Evolutionary conservation across 2,797 vertebrate genomes (phyloP).

Genomic region (Clangula hyemalis): DNA sequence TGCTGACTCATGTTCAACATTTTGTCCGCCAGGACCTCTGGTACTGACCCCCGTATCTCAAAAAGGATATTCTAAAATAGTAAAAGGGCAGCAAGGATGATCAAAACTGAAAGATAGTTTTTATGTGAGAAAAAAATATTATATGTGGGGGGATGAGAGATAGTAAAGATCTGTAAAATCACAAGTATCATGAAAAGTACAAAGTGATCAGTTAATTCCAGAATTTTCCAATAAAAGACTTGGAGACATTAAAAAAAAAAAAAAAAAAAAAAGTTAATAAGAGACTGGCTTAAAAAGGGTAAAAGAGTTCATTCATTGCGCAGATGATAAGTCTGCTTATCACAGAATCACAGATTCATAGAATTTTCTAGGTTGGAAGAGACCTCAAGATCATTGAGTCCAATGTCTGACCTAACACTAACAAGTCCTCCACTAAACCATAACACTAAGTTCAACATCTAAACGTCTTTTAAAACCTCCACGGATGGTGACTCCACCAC

Average conservation of each 20-base stretch:
- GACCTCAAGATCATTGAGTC: no score
- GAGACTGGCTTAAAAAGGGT: not conserved
- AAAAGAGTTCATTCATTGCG: not conserved
- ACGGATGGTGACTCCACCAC: no score
- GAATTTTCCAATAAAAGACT: not conserved
- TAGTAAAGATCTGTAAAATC: not conserved
- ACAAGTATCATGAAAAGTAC: not conserved
- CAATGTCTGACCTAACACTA: no score
- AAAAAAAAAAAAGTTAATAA: not conserved
- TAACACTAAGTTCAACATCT: no score
- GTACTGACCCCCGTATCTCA: not conserved
- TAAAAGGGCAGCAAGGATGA: not conserved
- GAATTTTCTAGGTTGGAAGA: no score
- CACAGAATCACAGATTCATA: no score
- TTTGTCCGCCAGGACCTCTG: no score
- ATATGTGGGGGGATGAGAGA: not conserved
- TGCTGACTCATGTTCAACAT: no score
- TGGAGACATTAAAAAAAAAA: not conserved
- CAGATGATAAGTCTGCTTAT: no score
- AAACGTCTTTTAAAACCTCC: no score
- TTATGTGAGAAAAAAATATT: not conserved
- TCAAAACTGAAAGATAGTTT: not conserved
- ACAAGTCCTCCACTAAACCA: no score
- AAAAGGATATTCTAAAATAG: not conserved
- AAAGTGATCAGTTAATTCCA: not conserved